Base-by-base conservation (phyloP, 2,888 invertebrate genomes). In the Diplolepis rosae region DNA sequence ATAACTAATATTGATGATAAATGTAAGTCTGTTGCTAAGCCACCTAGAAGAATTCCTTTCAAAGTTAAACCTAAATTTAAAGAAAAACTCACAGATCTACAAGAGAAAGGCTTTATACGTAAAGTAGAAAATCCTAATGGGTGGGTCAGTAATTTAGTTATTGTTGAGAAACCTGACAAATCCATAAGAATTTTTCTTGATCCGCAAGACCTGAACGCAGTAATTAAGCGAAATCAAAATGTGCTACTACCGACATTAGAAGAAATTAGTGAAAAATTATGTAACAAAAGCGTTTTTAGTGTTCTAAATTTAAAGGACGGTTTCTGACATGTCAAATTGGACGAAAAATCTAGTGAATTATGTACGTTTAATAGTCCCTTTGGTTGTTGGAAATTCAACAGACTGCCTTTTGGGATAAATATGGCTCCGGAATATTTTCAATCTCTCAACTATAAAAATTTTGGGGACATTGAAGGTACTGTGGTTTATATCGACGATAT, bases 371-470 rank as follows among this genome's bases (percentile, higher is more conserved):
- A 69, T 18, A 79, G 78, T 3, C 75, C 75, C 4, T 79, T 77
- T 68, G 78, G 77, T 0, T 73, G 68, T 65, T 84, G 79, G 74
- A 75, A 79, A 72, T 87, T 82, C 76, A 69, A 73, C 42, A 77
- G 85, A 27, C 30, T 86, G 35, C 83, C 87, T 2, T 87, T 86
- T 80, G 86, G 85, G 0, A 27, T 87, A 5, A 82, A 78, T 13
- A 71, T 77, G 2, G 81, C 84, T 4, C 80, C 85, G 3, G 87
- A 86, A 78, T 82, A 85, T 13, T 86, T 86, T 76, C 84, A 87
- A 70, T n/a, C n/a, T n/a, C n/a, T n/a, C n/a, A n/a, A n/a, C n/a
- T n/a, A n/a, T n/a, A n/a, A 50, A 24, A 22, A 50, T 27, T 51
- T 51, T 27, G 51, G n/a, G 13, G 27, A 51, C 27, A 13, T 51